Conservation (phyloP, 2,797 vertebrate species). For the Bryconaethiops microstoma region DNA sequence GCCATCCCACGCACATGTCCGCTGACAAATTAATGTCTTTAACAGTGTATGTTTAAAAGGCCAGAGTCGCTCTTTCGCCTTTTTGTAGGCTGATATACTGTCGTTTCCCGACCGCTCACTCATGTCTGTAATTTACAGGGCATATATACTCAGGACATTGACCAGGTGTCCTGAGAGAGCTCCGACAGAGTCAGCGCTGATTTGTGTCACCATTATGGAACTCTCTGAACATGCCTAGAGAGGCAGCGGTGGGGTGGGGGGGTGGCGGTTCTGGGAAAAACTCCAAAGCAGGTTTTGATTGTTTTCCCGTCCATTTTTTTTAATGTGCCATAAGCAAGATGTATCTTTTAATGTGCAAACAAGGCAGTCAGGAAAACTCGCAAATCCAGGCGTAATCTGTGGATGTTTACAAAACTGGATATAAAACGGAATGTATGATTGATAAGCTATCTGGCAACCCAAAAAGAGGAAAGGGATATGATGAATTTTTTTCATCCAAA, state of each 20-base stretch:
- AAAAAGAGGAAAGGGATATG: neutral
- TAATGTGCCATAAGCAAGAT: neutral
- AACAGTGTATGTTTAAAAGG: conserved; percentile 10
- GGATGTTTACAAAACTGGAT: neutral
- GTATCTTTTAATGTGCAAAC: neutral
- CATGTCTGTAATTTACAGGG: neutral
- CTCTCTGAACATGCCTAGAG: conserved; percentile 1
- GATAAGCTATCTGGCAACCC: neutral
- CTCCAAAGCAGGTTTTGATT: conserved; percentile 18
- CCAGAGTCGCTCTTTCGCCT: neutral
- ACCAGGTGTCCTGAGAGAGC: neutral
- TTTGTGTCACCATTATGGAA: neutral
- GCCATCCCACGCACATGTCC: conserved; percentile 15
- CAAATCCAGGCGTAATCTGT: conserved; percentile 6
- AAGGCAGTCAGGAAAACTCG: neutral
- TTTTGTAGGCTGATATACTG: neutral
- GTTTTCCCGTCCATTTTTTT: conserved; percentile 6
- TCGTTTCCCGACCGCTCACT: neutral
- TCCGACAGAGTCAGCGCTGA: neutral
- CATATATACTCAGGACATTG: neutral
- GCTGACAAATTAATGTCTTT: conserved; percentile 38
- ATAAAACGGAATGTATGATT: neutral
- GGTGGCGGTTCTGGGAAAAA: neutral
- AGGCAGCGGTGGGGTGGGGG: neutral
- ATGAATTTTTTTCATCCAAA: neutral